Base-by-base conservation (phyloP, 2,113 vertebrate genomes). In the Sphyrna mokarran region DNA sequence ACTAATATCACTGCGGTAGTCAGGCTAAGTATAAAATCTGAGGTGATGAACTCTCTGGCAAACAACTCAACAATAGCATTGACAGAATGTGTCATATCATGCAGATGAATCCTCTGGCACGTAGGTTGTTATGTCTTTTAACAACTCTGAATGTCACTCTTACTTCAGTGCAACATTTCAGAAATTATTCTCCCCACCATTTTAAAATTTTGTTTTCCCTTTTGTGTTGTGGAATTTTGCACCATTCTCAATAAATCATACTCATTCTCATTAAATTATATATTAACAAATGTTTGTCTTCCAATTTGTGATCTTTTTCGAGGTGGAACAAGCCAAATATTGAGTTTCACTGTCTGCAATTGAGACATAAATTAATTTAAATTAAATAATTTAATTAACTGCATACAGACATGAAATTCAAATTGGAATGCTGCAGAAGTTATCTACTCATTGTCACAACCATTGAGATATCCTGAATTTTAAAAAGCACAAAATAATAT, bases 1-100 rank as follows among this genome's bases (percentile, higher is more conserved):
- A 68, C 61, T 93, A 68, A 93, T 93, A 61, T 93, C 89, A 93
- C 61, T 66, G 61, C 20, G 33, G 61, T 93, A 22, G 89, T 68
- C 61, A 37, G 61, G 16, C n/a, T 66, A 18, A 66, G 61, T 93
- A 66, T 93, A 68, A 68, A 66, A 93, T 40, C 33, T 16, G 37
- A n/a, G 20, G 61, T 93, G 89, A 93, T 93, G n/a, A 68, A 93
- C 9, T 61, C 33, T 29, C 14, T 2, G 18, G 58, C 1, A 66
- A 89, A 63, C 33, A 66, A 66, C 33, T 68, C 33, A 68, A 63
- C 61, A 68, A 68, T 93, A 93, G 66, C 61, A 68, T 93, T 66
- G 61, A 33, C n/a, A 66, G 58, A 66, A 16, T 93, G 16, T 93
- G 89, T 37, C 37, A 93, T 23, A 66, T 22, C 61, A 37, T 68